phyloP scores from a whole-genome alignment of 2,888 invertebrate species.

The Hypomecis atomaria region DNA sequence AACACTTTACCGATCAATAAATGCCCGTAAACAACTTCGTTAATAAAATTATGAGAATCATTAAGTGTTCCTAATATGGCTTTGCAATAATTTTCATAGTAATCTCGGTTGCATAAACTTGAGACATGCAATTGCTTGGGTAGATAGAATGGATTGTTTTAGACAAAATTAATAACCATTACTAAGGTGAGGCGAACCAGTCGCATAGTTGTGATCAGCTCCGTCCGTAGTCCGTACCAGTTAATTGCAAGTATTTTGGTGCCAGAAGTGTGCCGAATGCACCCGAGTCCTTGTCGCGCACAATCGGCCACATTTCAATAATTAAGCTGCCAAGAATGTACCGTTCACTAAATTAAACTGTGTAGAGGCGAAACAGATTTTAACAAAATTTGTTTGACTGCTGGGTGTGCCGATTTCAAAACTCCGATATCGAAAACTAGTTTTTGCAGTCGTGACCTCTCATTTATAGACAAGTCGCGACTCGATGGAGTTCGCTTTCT shows the following conservation, averaged over 20 bases:
- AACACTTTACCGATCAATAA: constrained; percentile 34
- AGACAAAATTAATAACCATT: constrained; percentile 33
- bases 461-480: constrained; percentile 55
- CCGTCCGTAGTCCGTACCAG: constrained; percentile 12
- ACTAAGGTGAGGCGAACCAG: constrained; percentile 27
- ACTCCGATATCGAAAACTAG: constrained; percentile 55
- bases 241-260: constrained; percentile 37
- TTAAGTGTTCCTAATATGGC: constrained; percentile 31
- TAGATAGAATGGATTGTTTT: constrained; percentile 30
- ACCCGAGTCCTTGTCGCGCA: constrained; percentile 36
- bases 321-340: constrained; percentile 41
- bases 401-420: constrained; percentile 53
- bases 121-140: constrained; percentile 25
- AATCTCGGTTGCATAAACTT: constrained; percentile 30
- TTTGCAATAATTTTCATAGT: constrained; percentile 30
- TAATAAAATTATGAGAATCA: constrained; percentile 34
- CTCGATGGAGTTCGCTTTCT: constrained; percentile 60
- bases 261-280: constrained; percentile 19
- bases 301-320: constrained; percentile 35
- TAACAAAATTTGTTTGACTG: constrained; percentile 51
- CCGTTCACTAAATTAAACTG: constrained; percentile 44
- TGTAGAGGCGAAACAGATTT: constrained; percentile 40
- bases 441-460: constrained; percentile 62
- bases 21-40: constrained; percentile 32
- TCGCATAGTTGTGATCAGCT: constrained; percentile 24